Base-by-base conservation (phyloP, 2,888 invertebrate species). In the Andrena haemorrhoa region DNA sequence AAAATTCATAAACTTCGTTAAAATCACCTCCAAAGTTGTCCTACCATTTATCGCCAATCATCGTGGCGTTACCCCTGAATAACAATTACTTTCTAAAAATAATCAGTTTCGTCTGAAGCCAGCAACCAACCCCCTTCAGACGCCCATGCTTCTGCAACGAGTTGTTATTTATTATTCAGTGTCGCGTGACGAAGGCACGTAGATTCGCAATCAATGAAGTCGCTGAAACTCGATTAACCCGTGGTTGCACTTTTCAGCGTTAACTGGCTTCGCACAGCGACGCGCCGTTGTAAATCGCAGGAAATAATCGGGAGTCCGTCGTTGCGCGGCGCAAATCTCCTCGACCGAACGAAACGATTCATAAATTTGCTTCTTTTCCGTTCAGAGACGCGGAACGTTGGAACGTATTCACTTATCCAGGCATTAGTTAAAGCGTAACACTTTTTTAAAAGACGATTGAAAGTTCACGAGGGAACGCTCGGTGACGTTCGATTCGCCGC, bases 141-240 rank as follows among this genome's bases (percentile, higher is more conserved):
- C 41, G 41, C 41, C 41, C 16, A 12, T 4, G 16, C 16, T 16
- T 41, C 41, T 16, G 5, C 41, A 3, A 82, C 85, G 85, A 88
- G 83, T 87, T 87, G 91, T 88, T 91, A 91, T 90, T 91, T 89
- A 88, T 91, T 71, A 58, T 23, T 66, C 20, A 41, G 56, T n/a
- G 49, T 60, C 23, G 31, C 47, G 33, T 8, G 41, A 51, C 47
- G 33, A 41, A 56, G 23, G n/a, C 35, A 58, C n/a, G 3, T 51
- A 33, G n/a, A 58, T 29, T 58, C 58, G 0, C 26, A 10, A 35
- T 64, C 3, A 35, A 33, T n/a, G 53, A 58, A 10, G 12, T 4
- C 60, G 20, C 10, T 60, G 29, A 47, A 60, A 56, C 29, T n/a
- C 29, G 12, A 69, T 49, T 33, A 56, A 74, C 47, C 29, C 56